Percentiles rank a stretch among this genome's conserved stretches.
These are phyloP conservation scores for Fregata magnificens DNA, from an alignment of 2,113 vertebrate species.

Conservation along the genomic window DNA sequence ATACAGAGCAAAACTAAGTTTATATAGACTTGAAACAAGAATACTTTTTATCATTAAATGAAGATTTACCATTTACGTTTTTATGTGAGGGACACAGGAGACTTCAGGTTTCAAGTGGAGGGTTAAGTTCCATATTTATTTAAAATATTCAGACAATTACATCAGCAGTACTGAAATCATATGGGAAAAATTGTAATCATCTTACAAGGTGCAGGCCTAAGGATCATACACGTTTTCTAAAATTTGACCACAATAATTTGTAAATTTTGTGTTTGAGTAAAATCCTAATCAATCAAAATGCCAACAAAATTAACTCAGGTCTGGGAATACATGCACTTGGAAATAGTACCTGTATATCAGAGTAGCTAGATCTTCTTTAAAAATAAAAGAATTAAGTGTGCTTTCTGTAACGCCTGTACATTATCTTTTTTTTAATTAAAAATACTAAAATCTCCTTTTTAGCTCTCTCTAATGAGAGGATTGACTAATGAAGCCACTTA, in stretches of 20 bases:
- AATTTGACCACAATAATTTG: background rate
- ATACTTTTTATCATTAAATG: background rate
- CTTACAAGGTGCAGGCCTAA: background rate
- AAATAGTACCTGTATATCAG: background rate
- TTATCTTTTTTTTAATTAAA: background rate
- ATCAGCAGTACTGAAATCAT: background rate
- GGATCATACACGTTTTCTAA: background rate
- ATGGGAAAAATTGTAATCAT: background rate
- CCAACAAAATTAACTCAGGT: background rate
- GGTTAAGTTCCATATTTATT: background rate
- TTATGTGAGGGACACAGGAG: background rate
- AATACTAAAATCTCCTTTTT: background rate
- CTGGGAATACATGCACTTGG: background rate
- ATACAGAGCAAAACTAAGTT: background rate
- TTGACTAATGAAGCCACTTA: constrained; percentile 3
- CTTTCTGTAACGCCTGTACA: background rate
- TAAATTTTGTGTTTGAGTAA: background rate
- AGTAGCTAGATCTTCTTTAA: background rate
- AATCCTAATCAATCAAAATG: background rate
- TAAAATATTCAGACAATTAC: background rate
- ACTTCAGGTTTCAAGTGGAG: background rate
- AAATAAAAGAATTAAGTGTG: background rate
- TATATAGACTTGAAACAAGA: background rate
- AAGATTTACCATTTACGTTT: background rate
- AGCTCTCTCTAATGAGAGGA: background rate